Evolutionary conservation across 2,888 invertebrate species (phyloP).

Genomic region (Prosopocoilus inquinatus): DNA sequence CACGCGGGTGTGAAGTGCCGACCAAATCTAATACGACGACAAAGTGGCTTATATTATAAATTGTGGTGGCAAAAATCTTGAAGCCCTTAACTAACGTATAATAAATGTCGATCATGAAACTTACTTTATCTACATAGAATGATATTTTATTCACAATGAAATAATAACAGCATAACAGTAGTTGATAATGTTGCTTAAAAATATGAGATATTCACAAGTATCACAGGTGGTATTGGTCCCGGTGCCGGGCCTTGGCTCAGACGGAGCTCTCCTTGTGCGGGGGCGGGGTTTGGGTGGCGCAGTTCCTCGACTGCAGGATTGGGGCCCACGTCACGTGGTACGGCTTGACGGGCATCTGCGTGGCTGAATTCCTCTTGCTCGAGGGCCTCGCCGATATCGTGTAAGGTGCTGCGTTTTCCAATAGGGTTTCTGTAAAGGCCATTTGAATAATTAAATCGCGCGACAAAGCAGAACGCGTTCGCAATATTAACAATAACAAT

Average conservation of each 20-base stretch:
- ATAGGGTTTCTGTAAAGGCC: constrained; percentile 15
- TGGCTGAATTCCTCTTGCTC: constrained; percentile 49
- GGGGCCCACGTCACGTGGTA: constrained; percentile 53
- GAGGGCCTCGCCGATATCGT: constrained; percentile 49
- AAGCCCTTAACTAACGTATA: too few species aligned
- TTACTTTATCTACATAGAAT: constrained; percentile 33
- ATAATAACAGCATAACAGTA: constrained; percentile 48
- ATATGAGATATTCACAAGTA: constrained; percentile 52
- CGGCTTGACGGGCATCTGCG: constrained; percentile 51
- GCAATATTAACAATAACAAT: too few species aligned
- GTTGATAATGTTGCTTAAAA: constrained; percentile 47
- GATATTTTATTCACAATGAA: constrained; percentile 51
- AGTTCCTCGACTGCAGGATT: constrained; percentile 49
- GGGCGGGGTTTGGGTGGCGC: constrained; percentile 49
- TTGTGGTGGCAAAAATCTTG: too few species aligned
- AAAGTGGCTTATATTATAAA: too few species aligned
- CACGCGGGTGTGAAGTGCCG: too few species aligned
- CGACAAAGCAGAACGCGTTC: too few species aligned
- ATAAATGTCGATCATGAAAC: too few species aligned
- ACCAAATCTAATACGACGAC: too few species aligned
- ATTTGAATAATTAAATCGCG: too few species aligned
- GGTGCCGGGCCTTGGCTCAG: constrained; percentile 36
- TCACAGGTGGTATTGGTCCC: constrained; percentile 54
- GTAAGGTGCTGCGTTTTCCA: constrained; percentile 40
- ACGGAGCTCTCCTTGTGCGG: constrained; percentile 53